Evolutionary conservation across 2,797 vertebrate species (phyloP).

Genomic region (Linurgus olivaceus): DNA sequence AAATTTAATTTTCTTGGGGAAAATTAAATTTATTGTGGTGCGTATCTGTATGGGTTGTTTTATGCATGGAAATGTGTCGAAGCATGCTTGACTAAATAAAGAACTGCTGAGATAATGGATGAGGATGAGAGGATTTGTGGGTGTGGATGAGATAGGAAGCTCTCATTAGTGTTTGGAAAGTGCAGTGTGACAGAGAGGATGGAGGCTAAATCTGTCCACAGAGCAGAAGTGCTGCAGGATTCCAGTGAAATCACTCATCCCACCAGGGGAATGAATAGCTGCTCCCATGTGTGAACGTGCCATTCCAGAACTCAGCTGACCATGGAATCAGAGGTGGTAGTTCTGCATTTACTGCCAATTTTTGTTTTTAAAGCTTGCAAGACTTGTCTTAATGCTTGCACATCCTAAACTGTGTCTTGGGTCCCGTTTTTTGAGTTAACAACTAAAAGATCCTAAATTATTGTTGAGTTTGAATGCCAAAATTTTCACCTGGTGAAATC

Average conservation of each 20-base stretch:
- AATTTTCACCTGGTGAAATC: neutral
- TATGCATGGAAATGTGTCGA: slow-evolving; percentile 44
- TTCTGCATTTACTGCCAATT: neutral
- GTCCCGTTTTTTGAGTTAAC: slow-evolving; percentile 29
- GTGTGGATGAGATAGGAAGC: neutral
- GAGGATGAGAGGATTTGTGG: slow-evolving; percentile 25
- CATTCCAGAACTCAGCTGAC: neutral
- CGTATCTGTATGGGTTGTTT: neutral
- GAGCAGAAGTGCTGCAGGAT: neutral
- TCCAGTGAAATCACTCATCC: neutral
- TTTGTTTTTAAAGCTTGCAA: slow-evolving; percentile 25
- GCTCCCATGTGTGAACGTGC: neutral
- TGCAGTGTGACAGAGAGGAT: neutral
- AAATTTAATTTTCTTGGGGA: slow-evolving; percentile 60
- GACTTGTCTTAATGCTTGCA: slow-evolving; percentile 32
- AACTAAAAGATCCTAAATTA: neutral
- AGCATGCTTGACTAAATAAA: slow-evolving; percentile 50
- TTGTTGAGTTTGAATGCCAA: neutral
- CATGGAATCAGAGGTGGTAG: neutral
- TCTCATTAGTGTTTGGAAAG: neutral
- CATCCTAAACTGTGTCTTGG: slow-evolving; percentile 30
- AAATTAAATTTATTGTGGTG: slow-evolving; percentile 50
- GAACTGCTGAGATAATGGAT: neutral
- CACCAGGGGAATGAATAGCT: neutral
- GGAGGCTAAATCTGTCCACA: neutral